Evolutionary conservation across 2,113 vertebrate species (phyloP).

Genomic region (Coturnix japonica): DNA sequence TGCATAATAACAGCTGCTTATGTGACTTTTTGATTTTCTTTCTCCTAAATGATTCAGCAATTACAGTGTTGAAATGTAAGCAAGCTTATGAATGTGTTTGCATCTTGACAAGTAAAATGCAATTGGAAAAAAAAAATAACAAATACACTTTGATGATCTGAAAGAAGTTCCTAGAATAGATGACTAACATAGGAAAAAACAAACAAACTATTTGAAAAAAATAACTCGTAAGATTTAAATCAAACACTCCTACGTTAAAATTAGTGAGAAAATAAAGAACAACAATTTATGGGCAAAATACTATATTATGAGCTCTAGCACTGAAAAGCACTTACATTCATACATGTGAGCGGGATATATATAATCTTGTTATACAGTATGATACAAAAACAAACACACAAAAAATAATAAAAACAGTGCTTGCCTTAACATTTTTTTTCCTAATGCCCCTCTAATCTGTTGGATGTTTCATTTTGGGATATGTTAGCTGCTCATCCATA

Average conservation of each 20-base stretch:
- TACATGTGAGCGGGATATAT: background rate
- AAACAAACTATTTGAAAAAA: conserved; percentile 48
- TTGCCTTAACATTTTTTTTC: background rate
- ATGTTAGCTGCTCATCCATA: background rate
- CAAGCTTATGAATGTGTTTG: conserved; percentile 61
- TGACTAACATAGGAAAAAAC: background rate
- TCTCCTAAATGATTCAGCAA: conserved; percentile 68
- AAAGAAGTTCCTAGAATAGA: conserved; percentile 48
- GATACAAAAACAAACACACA: background rate
- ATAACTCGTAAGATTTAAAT: conserved; percentile 4
- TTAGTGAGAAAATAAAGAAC: background rate
- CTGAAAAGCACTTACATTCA: background rate
- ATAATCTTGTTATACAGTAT: background rate
- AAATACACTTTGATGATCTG: conserved; percentile 29
- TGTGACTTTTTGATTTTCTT: conserved; percentile 56
- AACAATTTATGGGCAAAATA: background rate
- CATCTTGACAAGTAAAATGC: conserved; percentile 70
- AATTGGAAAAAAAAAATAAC: conserved; percentile 53
- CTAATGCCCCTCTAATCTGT: background rate
- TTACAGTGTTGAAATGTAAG: conserved; percentile 66
- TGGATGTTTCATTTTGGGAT: background rate
- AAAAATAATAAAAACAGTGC: too few relatives aligned
- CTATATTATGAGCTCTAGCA: background rate
- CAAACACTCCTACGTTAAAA: background rate
- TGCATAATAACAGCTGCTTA: conserved; percentile 69